Evolutionary conservation across 2,797 vertebrate genomes (phyloP).

Genomic region (Sphaeramia orbicularis): DNA sequence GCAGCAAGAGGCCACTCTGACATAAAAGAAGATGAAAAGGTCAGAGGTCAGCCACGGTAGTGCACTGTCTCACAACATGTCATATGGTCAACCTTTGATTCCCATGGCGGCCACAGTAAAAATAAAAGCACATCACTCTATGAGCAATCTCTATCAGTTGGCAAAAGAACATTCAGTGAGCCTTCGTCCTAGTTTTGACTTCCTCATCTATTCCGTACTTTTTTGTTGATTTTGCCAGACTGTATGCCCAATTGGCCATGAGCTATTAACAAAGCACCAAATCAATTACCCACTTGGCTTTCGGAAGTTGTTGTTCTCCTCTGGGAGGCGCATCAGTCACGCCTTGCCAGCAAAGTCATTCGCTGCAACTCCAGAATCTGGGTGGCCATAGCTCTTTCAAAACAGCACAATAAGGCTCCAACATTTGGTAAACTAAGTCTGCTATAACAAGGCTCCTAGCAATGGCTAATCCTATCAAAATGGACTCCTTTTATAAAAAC

Average conservation of each 20-base stretch:
- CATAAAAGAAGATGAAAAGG: slow-evolving; percentile 48
- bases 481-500: slow-evolving; percentile 84
- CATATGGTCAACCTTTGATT: slow-evolving; percentile 25
- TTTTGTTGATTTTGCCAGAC: slow-evolving; percentile 50
- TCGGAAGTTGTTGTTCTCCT: slow-evolving; percentile 76
- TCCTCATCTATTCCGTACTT: slow-evolving; percentile 32
- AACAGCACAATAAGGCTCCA: slow-evolving; percentile 80
- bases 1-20: slow-evolving; percentile 50
- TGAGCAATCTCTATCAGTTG: not conserved
- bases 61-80: slow-evolving; percentile 44
- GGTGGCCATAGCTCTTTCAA: slow-evolving; percentile 83
- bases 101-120: slow-evolving; percentile 11
- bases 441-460: slow-evolving; percentile 82
- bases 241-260: slow-evolving; percentile 70
- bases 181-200: slow-evolving; percentile 30
- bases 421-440: slow-evolving; percentile 85
- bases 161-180: slow-evolving; percentile 5
- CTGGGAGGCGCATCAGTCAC: slow-evolving; percentile 77
- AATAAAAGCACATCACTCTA: not conserved
- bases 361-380: slow-evolving; percentile 78
- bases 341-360: slow-evolving; percentile 74
- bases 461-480: slow-evolving; percentile 88
- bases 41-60: slow-evolving; percentile 34
- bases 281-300: slow-evolving; percentile 81
- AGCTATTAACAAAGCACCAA: slow-evolving; percentile 76